Conservation (phyloP, 2,113 vertebrate genomes). For the Corythaeola cristata region DNA sequence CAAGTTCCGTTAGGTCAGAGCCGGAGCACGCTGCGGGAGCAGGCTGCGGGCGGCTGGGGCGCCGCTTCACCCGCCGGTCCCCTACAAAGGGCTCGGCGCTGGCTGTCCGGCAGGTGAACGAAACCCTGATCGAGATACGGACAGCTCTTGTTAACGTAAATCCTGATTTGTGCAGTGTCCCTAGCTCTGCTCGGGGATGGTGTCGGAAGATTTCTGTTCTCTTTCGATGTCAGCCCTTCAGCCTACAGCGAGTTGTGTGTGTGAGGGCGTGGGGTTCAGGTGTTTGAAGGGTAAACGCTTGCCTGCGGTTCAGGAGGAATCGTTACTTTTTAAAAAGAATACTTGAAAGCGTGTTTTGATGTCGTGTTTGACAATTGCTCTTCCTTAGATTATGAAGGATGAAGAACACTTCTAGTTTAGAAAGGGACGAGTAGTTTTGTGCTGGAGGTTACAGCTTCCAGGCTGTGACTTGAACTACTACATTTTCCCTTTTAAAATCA, state of each 20-base stretch:
- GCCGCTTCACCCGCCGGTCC: rapidly evolving
- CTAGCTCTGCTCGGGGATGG: rapidly evolving
- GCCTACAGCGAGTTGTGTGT: background rate
- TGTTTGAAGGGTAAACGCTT: background rate
- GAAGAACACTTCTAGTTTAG: background rate
- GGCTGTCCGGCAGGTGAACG: background rate
- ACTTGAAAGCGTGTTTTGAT: background rate
- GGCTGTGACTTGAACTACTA: background rate
- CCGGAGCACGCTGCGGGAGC: background rate
- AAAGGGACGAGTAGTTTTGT: background rate
- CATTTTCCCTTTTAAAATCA: background rate
- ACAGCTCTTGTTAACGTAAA: rapidly evolving
- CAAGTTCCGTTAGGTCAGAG: background rate
- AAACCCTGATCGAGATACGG: rapidly evolving
- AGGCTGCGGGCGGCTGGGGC: background rate
- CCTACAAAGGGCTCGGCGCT: background rate
- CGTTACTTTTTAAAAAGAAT: rapidly evolving
- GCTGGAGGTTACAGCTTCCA: background rate
- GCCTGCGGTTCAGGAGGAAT: background rate
- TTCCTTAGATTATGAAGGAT: rapidly evolving
- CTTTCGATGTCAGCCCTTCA: background rate
- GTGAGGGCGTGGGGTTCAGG: background rate
- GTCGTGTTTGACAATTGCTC: rapidly evolving
- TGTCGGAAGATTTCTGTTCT: background rate
- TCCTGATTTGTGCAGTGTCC: rapidly evolving